A percentile compares a stretch with the other conserved stretches of the same genome.
Conservation (phyloP, 2,888 invertebrate genomes). For the Agriopis leucophaearia region DNA sequence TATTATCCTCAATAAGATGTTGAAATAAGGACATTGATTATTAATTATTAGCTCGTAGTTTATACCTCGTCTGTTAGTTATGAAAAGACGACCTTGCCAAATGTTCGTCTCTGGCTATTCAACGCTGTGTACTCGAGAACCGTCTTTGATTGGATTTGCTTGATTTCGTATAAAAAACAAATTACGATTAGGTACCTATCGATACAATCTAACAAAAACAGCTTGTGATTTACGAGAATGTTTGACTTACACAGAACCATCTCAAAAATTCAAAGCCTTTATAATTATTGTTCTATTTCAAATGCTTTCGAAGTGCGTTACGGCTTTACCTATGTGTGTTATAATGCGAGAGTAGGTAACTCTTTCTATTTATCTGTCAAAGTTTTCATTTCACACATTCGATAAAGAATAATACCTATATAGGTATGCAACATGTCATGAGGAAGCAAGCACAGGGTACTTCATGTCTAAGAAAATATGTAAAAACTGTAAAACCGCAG, state of each 20-base stretch:
- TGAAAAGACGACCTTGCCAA: slow-evolving; percentile 14
- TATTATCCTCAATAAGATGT: slow-evolving; percentile 10
- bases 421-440: too few relatives aligned
- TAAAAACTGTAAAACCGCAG: not conserved
- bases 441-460: not conserved
- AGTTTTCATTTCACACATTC: too few relatives aligned
- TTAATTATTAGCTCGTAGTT: slow-evolving; percentile 7
- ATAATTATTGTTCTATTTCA: too few relatives aligned
- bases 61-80: not conserved
- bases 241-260: not conserved
- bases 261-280: too few relatives aligned
- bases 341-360: too few relatives aligned
- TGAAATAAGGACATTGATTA: slow-evolving; percentile 14
- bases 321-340: too few relatives aligned
- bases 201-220: not conserved
- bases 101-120: slow-evolving; percentile 6
- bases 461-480: not conserved
- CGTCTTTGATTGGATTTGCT: not conserved
- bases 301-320: too few relatives aligned
- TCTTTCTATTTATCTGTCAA: too few relatives aligned
- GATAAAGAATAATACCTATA: too few relatives aligned
- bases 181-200: not conserved
- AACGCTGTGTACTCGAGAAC: not conserved
- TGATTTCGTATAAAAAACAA: slow-evolving; percentile 11
- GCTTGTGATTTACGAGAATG: not conserved